Evolutionary conservation across 2,888 invertebrate genomes (phyloP).

Genomic region (Pollenia labialis): DNA sequence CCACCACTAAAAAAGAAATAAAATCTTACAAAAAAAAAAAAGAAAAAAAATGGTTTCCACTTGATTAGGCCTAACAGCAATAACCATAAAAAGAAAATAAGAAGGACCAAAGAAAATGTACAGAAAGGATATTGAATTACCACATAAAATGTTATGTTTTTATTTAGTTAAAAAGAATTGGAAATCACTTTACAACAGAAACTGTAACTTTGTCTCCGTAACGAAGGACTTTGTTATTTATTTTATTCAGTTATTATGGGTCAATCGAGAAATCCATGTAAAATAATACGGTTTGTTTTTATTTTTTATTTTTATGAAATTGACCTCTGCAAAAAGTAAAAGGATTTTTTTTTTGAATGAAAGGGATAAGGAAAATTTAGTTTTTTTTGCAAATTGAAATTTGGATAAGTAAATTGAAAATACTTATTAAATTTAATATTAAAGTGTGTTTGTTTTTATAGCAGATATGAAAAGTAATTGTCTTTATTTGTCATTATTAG

Average conservation of each 20-base stretch:
- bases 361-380: not conserved
- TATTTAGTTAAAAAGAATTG: conserved; percentile 47
- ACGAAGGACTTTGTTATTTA: not conserved
- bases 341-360: too few relatives aligned
- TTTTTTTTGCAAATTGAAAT: conserved; percentile 9
- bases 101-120: not conserved
- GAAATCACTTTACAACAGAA: conserved; percentile 24
- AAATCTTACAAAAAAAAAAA: conserved; percentile 11
- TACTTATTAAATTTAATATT: too few relatives aligned
- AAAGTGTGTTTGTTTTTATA: too few relatives aligned
- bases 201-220: conserved; percentile 37
- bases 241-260: conserved; percentile 3
- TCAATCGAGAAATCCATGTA: conserved; percentile 1
- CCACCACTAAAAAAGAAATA: not conserved
- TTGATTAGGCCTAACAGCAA: conserved; percentile 51
- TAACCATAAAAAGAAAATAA: conserved; percentile 39
- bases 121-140: conserved; percentile 61
- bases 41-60: conserved; percentile 44
- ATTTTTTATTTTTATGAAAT: not conserved
- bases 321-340: not conserved
- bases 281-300: conserved; percentile 21
- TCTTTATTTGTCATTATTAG: too few relatives aligned
- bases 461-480: too few relatives aligned
- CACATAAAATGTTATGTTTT: conserved; percentile 21
- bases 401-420: not conserved